Percentiles rank a stretch among this genome's conserved stretches.
phyloP scores from a whole-genome alignment of 1,140 invertebrate genomes.

The Antheraea pernyi region DNA sequence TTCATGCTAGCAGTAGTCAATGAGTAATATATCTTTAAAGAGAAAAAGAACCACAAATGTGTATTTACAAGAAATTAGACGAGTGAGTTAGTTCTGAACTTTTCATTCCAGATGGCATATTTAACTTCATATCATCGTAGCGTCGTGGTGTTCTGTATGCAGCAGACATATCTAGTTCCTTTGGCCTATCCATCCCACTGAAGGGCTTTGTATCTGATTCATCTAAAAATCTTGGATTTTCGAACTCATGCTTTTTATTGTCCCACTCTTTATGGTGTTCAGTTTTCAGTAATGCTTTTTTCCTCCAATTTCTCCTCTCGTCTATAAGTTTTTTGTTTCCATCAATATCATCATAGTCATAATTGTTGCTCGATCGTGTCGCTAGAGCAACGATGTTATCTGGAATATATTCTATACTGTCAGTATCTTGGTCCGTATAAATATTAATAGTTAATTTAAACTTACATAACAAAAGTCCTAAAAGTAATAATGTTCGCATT shows the following conservation, averaged over 20 bases:
- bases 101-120: slow-evolving; percentile 28
- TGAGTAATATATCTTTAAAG: background rate
- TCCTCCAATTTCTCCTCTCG: slow-evolving; percentile 61
- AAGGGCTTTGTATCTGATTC: slow-evolving; percentile 39
- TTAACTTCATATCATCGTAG: slow-evolving; percentile 44
- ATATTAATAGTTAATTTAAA: slow-evolving; percentile 15
- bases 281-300: slow-evolving; percentile 53
- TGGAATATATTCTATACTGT: slow-evolving; percentile 36
- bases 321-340: slow-evolving; percentile 48
- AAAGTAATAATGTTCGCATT: slow-evolving; percentile 55
- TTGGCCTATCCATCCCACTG: slow-evolving; percentile 35
- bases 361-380: slow-evolving; percentile 38
- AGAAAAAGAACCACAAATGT: background rate
- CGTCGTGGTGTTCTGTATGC: slow-evolving; percentile 39
- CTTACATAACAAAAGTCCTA: slow-evolving; percentile 62
- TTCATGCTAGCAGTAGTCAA: too few species aligned
- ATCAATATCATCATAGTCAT: slow-evolving; percentile 61
- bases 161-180: slow-evolving; percentile 36
- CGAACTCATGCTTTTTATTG: slow-evolving; percentile 47
- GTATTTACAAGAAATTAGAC: slow-evolving; percentile 37
- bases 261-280: slow-evolving; percentile 53
- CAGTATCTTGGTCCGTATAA: slow-evolving; percentile 15
- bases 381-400: slow-evolving; percentile 56
- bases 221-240: slow-evolving; percentile 45
- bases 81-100: slow-evolving; percentile 41